Conservation (phyloP, 2,797 vertebrate genomes). For the Kryptolebias ocellatus region DNA sequence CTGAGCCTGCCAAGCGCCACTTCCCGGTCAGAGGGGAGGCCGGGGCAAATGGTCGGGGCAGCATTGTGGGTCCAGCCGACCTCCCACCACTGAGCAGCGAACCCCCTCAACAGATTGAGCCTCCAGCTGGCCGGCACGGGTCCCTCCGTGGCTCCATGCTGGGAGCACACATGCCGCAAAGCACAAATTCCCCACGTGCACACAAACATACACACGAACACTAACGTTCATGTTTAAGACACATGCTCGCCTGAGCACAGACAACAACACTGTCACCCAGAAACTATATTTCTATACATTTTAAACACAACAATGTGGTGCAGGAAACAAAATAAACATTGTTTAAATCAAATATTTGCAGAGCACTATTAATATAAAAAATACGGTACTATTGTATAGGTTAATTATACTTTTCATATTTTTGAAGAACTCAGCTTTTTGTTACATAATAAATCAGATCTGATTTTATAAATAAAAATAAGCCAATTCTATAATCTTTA, state of each 20-base stretch:
- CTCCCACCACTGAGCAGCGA: slow-evolving; percentile 68
- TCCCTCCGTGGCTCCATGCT: slow-evolving; percentile 76
- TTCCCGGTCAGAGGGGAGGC: slow-evolving; percentile 70
- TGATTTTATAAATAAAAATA: too few species aligned
- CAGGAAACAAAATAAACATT: not conserved
- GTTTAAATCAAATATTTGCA: not conserved
- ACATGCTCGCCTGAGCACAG: slow-evolving; percentile 35
- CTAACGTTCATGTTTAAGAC: slow-evolving; percentile 31
- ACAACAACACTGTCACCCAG: slow-evolving; percentile 14
- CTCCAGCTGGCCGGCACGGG: slow-evolving; percentile 83
- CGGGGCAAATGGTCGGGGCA: slow-evolving; percentile 74
- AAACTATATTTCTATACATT: slow-evolving; percentile 11
- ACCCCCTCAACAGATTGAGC: slow-evolving; percentile 83
- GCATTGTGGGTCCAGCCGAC: slow-evolving; percentile 64
- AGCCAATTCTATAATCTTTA: too few species aligned
- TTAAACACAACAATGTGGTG: not conserved
- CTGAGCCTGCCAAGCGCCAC: slow-evolving; percentile 72
- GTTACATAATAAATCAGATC: too few species aligned
- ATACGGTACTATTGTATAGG: not conserved
- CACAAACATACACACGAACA: slow-evolving; percentile 41
- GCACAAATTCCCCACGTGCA: slow-evolving; percentile 62
- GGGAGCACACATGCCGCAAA: slow-evolving; percentile 80
- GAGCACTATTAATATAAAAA: too few species aligned
- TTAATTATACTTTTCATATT: not conserved
- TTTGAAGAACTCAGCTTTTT: too few species aligned